These are phyloP conservation scores for Syrrhaptes paradoxus DNA, from an alignment of 2,113 vertebrate genomes.

Conservation along the genomic window DNA sequence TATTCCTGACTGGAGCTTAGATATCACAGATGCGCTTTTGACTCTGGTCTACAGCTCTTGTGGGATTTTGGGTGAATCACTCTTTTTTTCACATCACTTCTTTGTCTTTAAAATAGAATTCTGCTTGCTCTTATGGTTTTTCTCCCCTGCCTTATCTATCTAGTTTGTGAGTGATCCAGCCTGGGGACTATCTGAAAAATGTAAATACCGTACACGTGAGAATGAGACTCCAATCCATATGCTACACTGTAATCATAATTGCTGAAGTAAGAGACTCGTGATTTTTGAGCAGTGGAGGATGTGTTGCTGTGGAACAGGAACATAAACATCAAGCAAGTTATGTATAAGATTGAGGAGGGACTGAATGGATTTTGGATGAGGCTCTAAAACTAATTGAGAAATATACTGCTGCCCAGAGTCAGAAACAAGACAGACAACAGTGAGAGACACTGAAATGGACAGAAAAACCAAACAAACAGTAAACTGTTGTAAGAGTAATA, in stretches of 20 bases:
- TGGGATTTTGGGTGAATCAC: neutral
- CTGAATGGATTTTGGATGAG: neutral
- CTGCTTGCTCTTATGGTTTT: neutral
- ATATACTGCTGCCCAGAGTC: neutral
- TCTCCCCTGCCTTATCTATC: neutral
- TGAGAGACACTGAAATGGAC: neutral
- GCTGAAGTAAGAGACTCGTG: neutral
- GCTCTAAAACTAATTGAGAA: constrained; percentile 18
- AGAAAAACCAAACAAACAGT: neutral
- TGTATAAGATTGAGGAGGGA: neutral
- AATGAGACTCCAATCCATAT: neutral
- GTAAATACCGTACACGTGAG: neutral
- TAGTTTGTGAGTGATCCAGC: neutral
- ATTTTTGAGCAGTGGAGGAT: neutral
- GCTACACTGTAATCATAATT: neutral
- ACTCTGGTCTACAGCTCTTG: neutral
- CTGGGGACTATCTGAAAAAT: neutral
- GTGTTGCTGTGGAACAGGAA: neutral
- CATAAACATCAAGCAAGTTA: neutral
- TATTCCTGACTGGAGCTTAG: neutral
- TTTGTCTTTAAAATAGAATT: neutral
- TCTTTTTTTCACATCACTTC: neutral
- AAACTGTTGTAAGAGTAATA: neutral
- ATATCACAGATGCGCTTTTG: neutral
- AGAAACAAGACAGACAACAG: neutral